Percentiles rank a stretch among this genome's conserved stretches.
phyloP scores from a whole-genome alignment of 2,888 invertebrate species.

The Poecilus cupreus region DNA sequence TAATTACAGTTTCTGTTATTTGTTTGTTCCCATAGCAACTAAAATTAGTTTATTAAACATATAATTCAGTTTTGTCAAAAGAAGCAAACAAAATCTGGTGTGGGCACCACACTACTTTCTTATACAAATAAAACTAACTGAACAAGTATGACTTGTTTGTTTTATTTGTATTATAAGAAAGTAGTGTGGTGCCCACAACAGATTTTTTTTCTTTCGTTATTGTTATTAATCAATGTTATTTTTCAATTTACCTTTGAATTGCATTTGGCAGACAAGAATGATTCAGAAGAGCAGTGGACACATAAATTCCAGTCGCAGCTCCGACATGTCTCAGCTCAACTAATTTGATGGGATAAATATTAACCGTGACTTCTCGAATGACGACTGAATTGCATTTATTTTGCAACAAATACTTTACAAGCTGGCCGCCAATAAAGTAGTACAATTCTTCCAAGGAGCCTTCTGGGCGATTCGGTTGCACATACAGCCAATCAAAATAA shows the following conservation, averaged over 20 bases:
- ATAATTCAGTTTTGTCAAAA: no score
- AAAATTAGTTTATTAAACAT: no score
- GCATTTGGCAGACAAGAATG: conserved; percentile 47
- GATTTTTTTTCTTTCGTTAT: no score
- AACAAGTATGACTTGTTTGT: no score
- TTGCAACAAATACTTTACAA: conserved; percentile 17
- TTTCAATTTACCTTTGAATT: conserved; percentile 16
- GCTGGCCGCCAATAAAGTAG: conserved; percentile 8
- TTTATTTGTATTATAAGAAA: no score
- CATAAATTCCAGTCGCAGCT: neutral
- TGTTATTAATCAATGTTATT: no score
- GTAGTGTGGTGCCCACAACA: no score
- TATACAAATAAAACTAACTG: no score
- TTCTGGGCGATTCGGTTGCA: conserved; percentile 18
- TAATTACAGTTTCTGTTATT: no score
- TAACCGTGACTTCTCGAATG: neutral
- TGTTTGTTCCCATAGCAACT: no score
- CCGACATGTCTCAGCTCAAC: neutral
- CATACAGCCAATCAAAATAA: conserved; percentile 35
- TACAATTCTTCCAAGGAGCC: conserved; percentile 14
- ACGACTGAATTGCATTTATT: neutral
- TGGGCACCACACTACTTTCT: no score
- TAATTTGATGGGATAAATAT: neutral
- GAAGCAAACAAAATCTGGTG: no score
- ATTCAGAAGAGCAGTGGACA: conserved; percentile 31